Conservation (phyloP, 1,140 invertebrate species). For the Phymorhynchus buccinoides region DNA sequence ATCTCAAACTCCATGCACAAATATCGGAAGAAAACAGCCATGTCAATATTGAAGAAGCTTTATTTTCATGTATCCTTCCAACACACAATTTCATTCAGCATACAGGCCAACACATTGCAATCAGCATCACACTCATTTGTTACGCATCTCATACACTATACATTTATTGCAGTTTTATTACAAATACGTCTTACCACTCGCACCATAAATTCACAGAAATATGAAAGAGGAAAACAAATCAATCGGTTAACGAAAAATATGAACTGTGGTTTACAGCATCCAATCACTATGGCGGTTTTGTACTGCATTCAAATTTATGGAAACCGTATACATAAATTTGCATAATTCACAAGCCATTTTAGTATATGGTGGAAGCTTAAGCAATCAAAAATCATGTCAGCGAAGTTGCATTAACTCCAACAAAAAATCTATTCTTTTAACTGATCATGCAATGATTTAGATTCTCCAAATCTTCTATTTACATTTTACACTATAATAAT, state of each 20-base stretch:
- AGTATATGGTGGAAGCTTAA: not conserved
- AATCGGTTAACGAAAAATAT: not conserved
- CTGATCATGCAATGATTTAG: no score
- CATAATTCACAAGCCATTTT: not conserved
- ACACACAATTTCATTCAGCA: not conserved
- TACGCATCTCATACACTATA: not conserved
- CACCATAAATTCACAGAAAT: not conserved
- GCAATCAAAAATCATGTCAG: not conserved
- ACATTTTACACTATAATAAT: no score
- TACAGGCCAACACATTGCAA: not conserved
- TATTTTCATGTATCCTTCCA: not conserved
- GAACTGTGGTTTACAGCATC: not conserved
- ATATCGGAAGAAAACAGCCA: no score
- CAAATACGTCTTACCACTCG: no score
- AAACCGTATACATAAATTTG: not conserved
- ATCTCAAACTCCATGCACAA: no score
- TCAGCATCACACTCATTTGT: not conserved
- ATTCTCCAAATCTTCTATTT: no score
- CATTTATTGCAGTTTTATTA: not conserved
- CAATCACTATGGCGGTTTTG: no score
- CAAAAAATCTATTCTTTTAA: no score
- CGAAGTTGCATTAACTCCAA: no score
- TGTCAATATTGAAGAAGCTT: not conserved
- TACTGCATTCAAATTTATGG: not conserved
- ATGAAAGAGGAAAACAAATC: constrained; percentile 1